phyloP scores from a whole-genome alignment of 2,888 invertebrate species.

The Lamellibrachia columna region DNA sequence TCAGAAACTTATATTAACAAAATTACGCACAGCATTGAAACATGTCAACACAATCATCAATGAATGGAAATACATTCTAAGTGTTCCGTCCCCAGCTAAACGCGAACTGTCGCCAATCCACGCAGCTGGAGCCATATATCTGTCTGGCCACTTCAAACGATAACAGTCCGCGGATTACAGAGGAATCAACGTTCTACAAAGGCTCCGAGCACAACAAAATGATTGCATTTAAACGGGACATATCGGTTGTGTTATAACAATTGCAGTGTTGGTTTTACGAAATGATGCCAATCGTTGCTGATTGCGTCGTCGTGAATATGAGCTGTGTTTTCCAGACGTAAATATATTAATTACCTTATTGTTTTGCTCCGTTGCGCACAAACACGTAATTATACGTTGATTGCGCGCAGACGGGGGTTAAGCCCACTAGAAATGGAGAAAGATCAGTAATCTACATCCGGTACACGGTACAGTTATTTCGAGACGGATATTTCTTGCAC shows the following conservation, averaged over 20 bases:
- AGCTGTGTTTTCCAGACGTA: not conserved
- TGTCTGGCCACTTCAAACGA: not conserved
- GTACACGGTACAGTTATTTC: too few relatives aligned
- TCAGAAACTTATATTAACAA: not conserved
- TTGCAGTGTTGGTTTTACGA: not conserved
- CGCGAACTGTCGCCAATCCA: not conserved
- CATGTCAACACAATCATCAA: not conserved
- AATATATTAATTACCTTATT: not conserved
- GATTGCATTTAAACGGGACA: not conserved
- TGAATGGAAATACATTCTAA: not conserved
- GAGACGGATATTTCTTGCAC: not conserved
- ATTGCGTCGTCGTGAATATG: not conserved
- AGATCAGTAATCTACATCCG: too few relatives aligned
- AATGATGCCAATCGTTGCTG: not conserved
- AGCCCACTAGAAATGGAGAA: too few relatives aligned
- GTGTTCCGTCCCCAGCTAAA: not conserved
- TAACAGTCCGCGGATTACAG: not conserved
- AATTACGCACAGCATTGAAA: not conserved
- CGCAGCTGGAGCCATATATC: not conserved
- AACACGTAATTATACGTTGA: not conserved
- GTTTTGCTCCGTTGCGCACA: slow-evolving; percentile 1
- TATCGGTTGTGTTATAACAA: not conserved
- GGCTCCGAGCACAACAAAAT: not conserved
- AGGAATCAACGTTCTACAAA: not conserved
- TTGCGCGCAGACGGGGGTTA: not conserved